Conservation (phyloP, 30 jellyfish, hydroid and myxozoan genomes). For the Morbakka virulenta region DNA sequence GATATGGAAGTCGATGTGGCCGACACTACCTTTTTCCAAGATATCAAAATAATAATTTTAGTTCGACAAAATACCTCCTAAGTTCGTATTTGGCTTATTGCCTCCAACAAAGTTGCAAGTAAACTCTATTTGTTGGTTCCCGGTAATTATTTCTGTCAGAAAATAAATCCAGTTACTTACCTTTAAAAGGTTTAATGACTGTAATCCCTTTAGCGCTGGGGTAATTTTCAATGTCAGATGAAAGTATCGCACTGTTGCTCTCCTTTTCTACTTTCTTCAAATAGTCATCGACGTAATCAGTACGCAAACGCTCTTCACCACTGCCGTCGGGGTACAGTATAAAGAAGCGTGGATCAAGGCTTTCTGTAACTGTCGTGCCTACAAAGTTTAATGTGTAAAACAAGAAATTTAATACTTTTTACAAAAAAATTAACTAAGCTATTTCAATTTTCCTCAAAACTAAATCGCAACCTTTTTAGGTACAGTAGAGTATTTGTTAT, state of each 20-base stretch:
- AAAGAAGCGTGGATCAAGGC: slow-evolving; percentile 57
- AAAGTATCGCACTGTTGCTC: slow-evolving; percentile 48
- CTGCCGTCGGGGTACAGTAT: slow-evolving; percentile 78
- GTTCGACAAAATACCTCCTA: no score
- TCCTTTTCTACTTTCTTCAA: slow-evolving; percentile 39
- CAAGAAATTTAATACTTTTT: background rate
- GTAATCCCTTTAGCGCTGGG: slow-evolving; percentile 48
- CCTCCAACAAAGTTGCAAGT: no score
- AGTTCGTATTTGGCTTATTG: no score
- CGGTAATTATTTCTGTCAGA: no score
- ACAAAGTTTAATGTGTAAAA: background rate
- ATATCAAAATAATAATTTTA: no score
- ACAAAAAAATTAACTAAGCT: no score
- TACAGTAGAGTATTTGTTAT: background rate
- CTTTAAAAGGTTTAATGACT: slow-evolving; percentile 57
- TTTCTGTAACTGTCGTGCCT: background rate
- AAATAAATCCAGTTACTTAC: no score
- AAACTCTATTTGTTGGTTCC: no score
- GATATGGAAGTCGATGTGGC: no score
- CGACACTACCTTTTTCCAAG: no score
- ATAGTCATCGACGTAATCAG: slow-evolving; percentile 18
- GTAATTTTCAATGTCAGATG: slow-evolving; percentile 13
- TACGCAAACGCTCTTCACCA: slow-evolving; percentile 73
- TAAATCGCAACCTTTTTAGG: no score
- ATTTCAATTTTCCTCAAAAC: no score